Evolutionary conservation across 2,888 invertebrate genomes (phyloP), one percentile per base, ranked within the genome.

Genomic region (Gerris lacustris): DNA sequence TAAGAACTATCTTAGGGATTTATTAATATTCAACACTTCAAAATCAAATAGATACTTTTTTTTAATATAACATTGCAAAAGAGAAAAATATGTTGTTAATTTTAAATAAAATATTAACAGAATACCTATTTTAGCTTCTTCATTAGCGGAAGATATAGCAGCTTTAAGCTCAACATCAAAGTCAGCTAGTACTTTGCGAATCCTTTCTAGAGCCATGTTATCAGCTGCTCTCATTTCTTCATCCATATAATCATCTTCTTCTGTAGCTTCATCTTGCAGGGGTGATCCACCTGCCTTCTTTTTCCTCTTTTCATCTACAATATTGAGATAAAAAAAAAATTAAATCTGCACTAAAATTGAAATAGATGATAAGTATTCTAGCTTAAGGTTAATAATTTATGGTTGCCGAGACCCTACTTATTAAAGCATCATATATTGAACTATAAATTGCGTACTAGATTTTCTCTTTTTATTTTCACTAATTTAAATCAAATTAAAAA

Each of bases 131-230:
- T 17, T 64, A 31, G 64, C 64, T 18, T 64, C 64, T 17, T 64
- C 64, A 64, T n/a, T 64, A 18, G 64, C 64, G 5, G 64, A 64
- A n/a, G 64, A 64, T 18, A 64, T 64, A 5, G 64, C 64, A n/a
- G 64, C 64, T 79, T 84, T 86, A 83, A 89, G 86, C 79, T 90
- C 90, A 77, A 87, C 85, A 80, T 87, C 86, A 82, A 95, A 93
- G 79, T 96, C 96, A 67, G 86, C 83, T 78, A 94, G 85, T 76
- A 96, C 88, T 79, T 89, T 88, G 77, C 85, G 86, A 77, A 97
- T 91, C 69, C 91, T 85, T 55, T 89, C 86, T 76, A 88, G 83
- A 15, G 94, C 91, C 69, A 87, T 85, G 66, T 87, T 84, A 82
- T 94, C 94, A 70, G 88, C 84, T 71, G 86, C 85, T 75, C 87